Conservation (phyloP, 2,113 vertebrate genomes). For the Saiga tatarica region DNA sequence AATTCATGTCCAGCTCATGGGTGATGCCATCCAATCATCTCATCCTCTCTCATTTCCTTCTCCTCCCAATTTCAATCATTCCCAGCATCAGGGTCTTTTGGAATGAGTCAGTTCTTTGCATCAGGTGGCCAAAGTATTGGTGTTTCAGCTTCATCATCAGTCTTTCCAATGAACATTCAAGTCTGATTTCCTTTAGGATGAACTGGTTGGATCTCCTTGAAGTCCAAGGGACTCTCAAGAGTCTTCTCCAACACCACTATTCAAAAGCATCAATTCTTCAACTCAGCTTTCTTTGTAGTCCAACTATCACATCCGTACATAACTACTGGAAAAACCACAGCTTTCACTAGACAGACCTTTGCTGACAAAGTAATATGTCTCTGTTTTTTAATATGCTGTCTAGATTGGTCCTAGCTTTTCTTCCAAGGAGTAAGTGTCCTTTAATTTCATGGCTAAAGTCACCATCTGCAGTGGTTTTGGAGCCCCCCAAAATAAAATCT, state of each 20-base stretch:
- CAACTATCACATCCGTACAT: not conserved
- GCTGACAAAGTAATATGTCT: not conserved
- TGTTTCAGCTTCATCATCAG: not conserved
- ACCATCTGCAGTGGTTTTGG: too few species aligned
- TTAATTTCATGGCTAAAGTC: too few species aligned
- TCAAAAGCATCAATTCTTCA: not conserved
- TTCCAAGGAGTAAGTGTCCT: not conserved
- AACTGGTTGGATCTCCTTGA: not conserved
- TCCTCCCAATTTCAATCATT: not conserved
- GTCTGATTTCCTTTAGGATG: not conserved
- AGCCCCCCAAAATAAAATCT: too few species aligned
- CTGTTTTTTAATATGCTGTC: not conserved
- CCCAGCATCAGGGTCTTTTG: not conserved
- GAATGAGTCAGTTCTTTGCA: not conserved
- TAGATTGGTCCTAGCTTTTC: not conserved
- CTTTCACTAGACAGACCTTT: not conserved
- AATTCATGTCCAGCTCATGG: not conserved
- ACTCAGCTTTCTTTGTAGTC: not conserved
- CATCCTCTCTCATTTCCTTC: not conserved
- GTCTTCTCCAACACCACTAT: not conserved
- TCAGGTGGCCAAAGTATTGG: not conserved
- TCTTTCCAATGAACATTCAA: not conserved
- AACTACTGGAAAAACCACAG: not conserved
- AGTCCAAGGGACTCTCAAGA: not conserved
- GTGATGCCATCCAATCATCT: not conserved